These are phyloP conservation scores for Phragmatobia fuliginosa DNA, from an alignment of 2,888 invertebrate species.

Conservation along the genomic window DNA sequence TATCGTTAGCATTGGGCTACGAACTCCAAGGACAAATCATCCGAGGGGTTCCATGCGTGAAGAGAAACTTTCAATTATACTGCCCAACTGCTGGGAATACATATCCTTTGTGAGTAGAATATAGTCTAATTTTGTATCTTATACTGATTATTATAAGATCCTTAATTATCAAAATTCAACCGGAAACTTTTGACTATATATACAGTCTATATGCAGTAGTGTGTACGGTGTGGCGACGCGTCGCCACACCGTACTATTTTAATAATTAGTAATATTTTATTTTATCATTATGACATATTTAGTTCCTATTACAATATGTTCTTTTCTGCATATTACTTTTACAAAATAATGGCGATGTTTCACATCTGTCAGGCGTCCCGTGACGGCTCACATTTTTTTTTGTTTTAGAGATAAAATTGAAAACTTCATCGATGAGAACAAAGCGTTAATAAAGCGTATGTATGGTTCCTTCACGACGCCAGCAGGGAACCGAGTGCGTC, in stretches of 20 bases:
- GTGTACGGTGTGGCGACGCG: no score
- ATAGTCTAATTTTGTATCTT: conserved; percentile 1
- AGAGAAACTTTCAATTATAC: conserved; percentile 95
- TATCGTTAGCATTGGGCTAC: conserved; percentile 94
- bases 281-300: no score
- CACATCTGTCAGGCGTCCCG: no score
- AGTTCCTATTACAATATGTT: no score
- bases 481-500: conserved; percentile 73
- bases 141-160: neutral
- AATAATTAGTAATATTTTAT: no score
- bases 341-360: no score
- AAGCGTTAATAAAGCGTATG: conserved; percentile 97
- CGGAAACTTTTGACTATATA: no score
- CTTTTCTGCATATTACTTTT: no score
- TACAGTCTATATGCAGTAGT: no score
- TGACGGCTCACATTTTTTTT: no score
- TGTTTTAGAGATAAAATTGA: conserved; percentile 94
- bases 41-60: conserved; percentile 96
- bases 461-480: conserved; percentile 94
- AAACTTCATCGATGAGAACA: conserved; percentile 97
- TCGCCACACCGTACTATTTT: no score
- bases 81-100: conserved; percentile 97
- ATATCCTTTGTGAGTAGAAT: conserved; percentile 93
- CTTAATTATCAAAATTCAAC: neutral
- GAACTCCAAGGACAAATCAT: conserved; percentile 95